Evolutionary conservation across 2,888 invertebrate genomes (phyloP), one percentile per base, ranked within the genome.

Genomic region (Glaucopsyche alexis): DNA sequence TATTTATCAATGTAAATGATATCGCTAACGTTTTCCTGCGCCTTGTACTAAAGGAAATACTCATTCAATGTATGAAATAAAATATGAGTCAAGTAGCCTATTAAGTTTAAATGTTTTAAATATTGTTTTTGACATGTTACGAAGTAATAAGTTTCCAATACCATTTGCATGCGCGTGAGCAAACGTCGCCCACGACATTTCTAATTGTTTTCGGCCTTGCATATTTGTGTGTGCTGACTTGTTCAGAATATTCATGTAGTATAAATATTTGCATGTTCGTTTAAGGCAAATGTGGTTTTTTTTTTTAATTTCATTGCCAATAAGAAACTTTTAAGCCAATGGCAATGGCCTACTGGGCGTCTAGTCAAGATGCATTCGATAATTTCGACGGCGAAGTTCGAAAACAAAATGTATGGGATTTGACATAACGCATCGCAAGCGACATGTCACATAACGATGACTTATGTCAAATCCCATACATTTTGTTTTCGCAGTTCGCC

Each of bases 181-280:
- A 55, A 3, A n/a, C 16, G n/a, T 52, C 16, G 55, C 55, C 55
- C 55, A 55, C 55, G 55, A 19, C 55, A 55, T 55, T 55, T 55
- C 55, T 55, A 55, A 55, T 55, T 55, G 55, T 55, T 55, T 55
- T 55, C 19, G 55, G 55, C 55, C 55, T 55, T 55, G 55, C 55
- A 55, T 55, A 55, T 19, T 55, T 55, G 55, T 19, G 55, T 55
- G 55, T 55, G 55, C 55, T 55, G 55, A 55, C 19, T 55, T 16
- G 19, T 55, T 55, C 13, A 19, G 55, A 55, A 55, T 55, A 55
- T 55, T 55, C 19, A 55, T 55, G 16, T 55, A 19, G 55, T 9
- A 19, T 55, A 11, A 8, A 5, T 16, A 8, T 7, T 55, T 55
- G 55, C 19, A 5, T 6, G 19, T 5, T 19, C 2, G 55, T 19